Conservation (phyloP, 2,888 invertebrate species). For the Lithodes maja region DNA sequence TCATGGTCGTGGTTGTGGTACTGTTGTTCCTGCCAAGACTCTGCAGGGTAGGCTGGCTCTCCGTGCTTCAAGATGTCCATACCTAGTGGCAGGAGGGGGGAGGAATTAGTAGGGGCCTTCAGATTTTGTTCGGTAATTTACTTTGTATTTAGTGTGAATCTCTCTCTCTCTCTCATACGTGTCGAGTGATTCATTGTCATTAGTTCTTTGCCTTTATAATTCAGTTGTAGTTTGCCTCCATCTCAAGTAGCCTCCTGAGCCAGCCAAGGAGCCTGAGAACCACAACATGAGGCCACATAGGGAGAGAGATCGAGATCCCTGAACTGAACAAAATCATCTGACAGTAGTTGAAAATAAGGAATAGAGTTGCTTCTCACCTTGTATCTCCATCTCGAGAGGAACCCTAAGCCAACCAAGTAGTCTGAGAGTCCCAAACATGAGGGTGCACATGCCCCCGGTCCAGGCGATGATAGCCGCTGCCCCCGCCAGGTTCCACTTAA, state of each 20-base stretch:
- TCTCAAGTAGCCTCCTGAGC: slow-evolving; percentile 72
- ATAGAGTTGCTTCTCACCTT: slow-evolving; percentile 70
- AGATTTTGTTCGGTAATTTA: no score
- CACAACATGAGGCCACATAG: no score
- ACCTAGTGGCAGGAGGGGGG: slow-evolving; percentile 72
- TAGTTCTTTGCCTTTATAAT: no score
- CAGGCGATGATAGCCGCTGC: slow-evolving; percentile 75
- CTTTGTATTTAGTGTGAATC: not conserved
- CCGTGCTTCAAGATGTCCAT: slow-evolving; percentile 76
- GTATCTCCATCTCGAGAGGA: slow-evolving; percentile 72
- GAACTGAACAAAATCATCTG: no score
- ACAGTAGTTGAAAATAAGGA: no score
- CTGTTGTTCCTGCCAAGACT: slow-evolving; percentile 72
- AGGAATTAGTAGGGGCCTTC: no score
- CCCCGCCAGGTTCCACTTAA: slow-evolving; percentile 76
- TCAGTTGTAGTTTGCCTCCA: slow-evolving; percentile 71
- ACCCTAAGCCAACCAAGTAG: slow-evolving; percentile 72
- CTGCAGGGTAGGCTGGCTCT: slow-evolving; percentile 76
- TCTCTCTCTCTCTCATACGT: slow-evolving; percentile 6
- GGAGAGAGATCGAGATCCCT: no score
- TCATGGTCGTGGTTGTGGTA: slow-evolving; percentile 46
- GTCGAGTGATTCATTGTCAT: no score
- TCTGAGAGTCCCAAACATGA: slow-evolving; percentile 75
- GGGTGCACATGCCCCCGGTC: slow-evolving; percentile 74
- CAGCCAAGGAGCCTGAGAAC: slow-evolving; percentile 72